Percentiles rank a stretch among this genome's conserved stretches.
Evolutionary conservation across 2,888 invertebrate species (phyloP).

Genomic region (Xanthia icteritia): DNA sequence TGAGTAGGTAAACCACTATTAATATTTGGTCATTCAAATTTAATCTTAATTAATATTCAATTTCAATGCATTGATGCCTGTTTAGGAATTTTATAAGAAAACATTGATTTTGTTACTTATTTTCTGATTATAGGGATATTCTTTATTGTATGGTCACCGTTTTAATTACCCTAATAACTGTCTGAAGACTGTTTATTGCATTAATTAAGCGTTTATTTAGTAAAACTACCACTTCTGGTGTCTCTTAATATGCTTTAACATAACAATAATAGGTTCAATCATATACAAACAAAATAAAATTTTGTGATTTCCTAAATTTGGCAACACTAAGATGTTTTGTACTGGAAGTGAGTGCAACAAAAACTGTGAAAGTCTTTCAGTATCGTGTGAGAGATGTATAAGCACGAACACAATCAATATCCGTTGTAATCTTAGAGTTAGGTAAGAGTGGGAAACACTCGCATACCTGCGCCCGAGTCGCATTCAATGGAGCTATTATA

Average conservation of each 20-base stretch:
- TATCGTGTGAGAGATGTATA: conserved; percentile 78
- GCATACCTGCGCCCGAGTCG: conserved; percentile 71
- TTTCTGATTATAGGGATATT: not conserved
- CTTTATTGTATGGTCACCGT: too few relatives aligned
- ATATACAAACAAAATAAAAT: not conserved
- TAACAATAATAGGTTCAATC: not conserved
- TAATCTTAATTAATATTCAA: not conserved
- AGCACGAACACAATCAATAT: conserved; percentile 85
- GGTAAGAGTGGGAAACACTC: conserved; percentile 83
- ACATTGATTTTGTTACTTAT: not conserved
- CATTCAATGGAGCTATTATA: conserved; percentile 79
- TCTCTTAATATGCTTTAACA: not conserved
- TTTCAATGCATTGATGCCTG: not conserved
- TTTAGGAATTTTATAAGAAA: not conserved
- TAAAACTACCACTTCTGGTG: not conserved
- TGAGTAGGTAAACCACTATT: too few relatives aligned
- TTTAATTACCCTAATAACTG: too few relatives aligned
- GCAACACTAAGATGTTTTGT: conserved; percentile 35
- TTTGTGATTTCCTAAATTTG: conserved; percentile 16
- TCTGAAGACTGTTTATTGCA: not conserved
- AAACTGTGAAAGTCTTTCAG: conserved; percentile 82
- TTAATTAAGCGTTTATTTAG: not conserved
- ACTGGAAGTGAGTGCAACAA: conserved; percentile 70
- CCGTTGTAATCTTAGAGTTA: conserved; percentile 85
- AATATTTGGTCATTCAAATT: not conserved